Percentiles rank a stretch among this genome's conserved stretches.
These are phyloP conservation scores for Teleiodes luculella DNA, from an alignment of 2,888 invertebrate species.

Conservation along the genomic window DNA sequence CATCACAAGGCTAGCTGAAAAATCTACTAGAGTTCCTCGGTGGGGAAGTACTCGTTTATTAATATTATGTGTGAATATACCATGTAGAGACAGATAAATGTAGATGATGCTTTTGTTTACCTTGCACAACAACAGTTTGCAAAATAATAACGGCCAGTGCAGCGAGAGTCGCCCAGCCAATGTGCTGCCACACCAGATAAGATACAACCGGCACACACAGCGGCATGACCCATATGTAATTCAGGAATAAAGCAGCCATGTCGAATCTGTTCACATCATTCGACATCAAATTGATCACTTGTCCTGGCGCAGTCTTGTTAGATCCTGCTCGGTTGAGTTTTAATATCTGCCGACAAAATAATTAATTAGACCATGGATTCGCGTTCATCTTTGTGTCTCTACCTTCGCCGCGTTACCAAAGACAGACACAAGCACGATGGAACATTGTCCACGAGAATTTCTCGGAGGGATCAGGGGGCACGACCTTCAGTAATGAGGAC, in stretches of 20 bases:
- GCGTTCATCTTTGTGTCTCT: too few species aligned
- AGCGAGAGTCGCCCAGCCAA: slow-evolving; percentile 60
- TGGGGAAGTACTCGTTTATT: too few species aligned
- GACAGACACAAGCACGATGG: too few species aligned
- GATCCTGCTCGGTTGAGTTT: slow-evolving; percentile 78
- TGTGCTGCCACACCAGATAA: slow-evolving; percentile 67
- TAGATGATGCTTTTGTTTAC: slow-evolving; percentile 32
- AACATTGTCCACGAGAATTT: too few species aligned
- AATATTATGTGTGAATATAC: too few species aligned
- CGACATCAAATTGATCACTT: slow-evolving; percentile 90
- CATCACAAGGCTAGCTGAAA: too few species aligned
- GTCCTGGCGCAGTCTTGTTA: slow-evolving; percentile 83
- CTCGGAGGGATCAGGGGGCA: too few species aligned
- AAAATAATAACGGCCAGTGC: slow-evolving; percentile 70
- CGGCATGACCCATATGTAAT: slow-evolving; percentile 90
- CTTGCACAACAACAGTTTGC: slow-evolving; percentile 80
- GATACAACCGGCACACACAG: slow-evolving; percentile 81
- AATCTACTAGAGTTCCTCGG: too few species aligned
- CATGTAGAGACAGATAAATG: too few species aligned
- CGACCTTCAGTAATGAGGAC: too few species aligned
- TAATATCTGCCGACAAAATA: slow-evolving; percentile 50
- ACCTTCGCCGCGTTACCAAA: too few species aligned
- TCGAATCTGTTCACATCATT: slow-evolving; percentile 92
- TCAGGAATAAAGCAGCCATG: slow-evolving; percentile 82
- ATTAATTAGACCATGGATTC: too few species aligned